phyloP scores from a whole-genome alignment of 2,797 vertebrate species.

The Macropodus opercularis region DNA sequence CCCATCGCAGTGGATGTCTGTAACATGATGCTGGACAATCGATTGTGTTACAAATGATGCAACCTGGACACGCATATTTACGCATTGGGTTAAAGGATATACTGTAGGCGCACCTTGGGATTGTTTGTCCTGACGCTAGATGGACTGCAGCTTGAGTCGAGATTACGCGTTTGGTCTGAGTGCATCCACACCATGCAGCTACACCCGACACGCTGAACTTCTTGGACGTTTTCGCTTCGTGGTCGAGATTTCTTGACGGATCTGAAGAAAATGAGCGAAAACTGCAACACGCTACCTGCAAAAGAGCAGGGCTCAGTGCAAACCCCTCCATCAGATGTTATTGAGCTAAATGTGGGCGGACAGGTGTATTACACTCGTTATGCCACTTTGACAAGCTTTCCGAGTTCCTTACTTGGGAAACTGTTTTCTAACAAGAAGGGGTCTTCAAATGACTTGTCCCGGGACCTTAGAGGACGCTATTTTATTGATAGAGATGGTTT shows the following conservation, averaged over 20 bases:
- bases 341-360: slow-evolving; percentile 97
- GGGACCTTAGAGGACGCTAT: slow-evolving; percentile 95
- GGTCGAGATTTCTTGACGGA: slow-evolving; percentile 38
- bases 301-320: slow-evolving; percentile 88
- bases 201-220: slow-evolving; percentile 64
- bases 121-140: slow-evolving; percentile 50
- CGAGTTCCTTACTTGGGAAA: slow-evolving; percentile 94
- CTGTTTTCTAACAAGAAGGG: slow-evolving; percentile 95
- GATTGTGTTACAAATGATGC: slow-evolving; percentile 53
- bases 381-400: slow-evolving; percentile 90
- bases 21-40: slow-evolving; percentile 63
- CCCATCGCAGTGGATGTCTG: slow-evolving; percentile 47
- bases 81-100: slow-evolving; percentile 60
- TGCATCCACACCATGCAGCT: slow-evolving; percentile 56
- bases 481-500: slow-evolving; percentile 99
- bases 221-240: slow-evolving; percentile 55
- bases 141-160: slow-evolving; percentile 46
- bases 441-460: slow-evolving; percentile 88
- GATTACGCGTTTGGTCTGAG: slow-evolving; percentile 47
- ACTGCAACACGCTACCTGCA: slow-evolving; percentile 89
- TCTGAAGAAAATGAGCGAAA: slow-evolving; percentile 85
- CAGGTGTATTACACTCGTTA: slow-evolving; percentile 98
- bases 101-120: slow-evolving; percentile 57
- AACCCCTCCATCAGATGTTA: slow-evolving; percentile 90
- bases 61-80: slow-evolving; percentile 54